phyloP scores from a whole-genome alignment of 2,797 vertebrate species.

The Lemur catta region DNA sequence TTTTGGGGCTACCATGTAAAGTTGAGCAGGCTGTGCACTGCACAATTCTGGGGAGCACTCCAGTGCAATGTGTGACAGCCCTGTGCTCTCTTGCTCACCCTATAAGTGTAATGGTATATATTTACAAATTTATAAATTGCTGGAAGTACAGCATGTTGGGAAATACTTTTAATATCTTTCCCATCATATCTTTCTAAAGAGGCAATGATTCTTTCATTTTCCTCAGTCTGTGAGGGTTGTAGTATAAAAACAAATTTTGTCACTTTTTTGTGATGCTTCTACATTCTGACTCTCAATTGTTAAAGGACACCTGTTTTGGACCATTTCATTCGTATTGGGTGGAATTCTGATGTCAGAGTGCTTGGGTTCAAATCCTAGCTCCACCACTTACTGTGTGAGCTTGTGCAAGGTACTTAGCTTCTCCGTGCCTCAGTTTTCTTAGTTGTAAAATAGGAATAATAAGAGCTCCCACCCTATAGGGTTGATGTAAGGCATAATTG shows the following conservation, averaged over 20 bases:
- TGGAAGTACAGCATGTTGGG: background rate
- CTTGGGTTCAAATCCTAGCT: background rate
- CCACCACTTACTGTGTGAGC: background rate
- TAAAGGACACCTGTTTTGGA: background rate
- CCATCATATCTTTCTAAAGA: background rate
- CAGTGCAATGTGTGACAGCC: background rate
- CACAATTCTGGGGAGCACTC: background rate
- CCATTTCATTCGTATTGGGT: background rate
- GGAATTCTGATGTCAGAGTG: background rate
- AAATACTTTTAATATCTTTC: background rate
- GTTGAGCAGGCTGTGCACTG: background rate
- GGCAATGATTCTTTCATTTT: background rate
- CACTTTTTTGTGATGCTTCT: background rate
- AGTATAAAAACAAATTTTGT: background rate
- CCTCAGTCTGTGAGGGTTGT: background rate
- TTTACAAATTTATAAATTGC: background rate
- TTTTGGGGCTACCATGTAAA: background rate
- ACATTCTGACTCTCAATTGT: background rate
- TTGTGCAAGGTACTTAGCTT: background rate
- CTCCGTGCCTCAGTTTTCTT: background rate
- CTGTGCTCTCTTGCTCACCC: background rate
- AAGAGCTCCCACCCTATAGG: background rate
- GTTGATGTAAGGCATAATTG: constrained; percentile 39
- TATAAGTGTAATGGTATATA: background rate
- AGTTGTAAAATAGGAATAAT: background rate